Base-by-base conservation (phyloP, 2,797 vertebrate genomes). In the Chromobotia macracanthus region DNA sequence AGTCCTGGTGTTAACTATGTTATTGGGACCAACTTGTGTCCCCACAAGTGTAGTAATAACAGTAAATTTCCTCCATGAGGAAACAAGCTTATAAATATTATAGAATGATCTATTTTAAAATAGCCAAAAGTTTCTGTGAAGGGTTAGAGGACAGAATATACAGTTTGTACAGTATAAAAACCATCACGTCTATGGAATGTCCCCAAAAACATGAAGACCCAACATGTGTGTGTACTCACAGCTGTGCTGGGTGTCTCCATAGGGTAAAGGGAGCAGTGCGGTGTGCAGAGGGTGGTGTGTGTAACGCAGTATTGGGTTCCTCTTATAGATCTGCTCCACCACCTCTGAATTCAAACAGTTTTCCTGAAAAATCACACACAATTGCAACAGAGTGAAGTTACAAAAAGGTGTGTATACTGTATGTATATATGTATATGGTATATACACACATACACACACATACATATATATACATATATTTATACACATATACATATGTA, bases 221-320 rank as follows among this genome's bases (percentile, higher is more conserved):
- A 3, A 19, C 15, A 21, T 5, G 21, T 48, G 15, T 51, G 3
- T 46, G 9, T 41, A 87, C 95, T 94, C 85, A 99, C 97, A 11
- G 82, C 91, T 92, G 46, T 93, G 88, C 77, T 95, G 97, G 84
- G 97, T 94, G 90, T 98, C 97, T 9, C 97, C 98, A 2, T 99
- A 99, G 0, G 97, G 96, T 80, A 99, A 94, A 0, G 98, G 97
- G 86, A 99, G 90, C 28, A 99, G 91, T 0, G 98, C 96, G 0
- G 97, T 96, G 85, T 97, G 97, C 87, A 99, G 87, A 0, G 96
- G 95, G 81, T 99, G 97, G 72, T 95, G 94, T 44, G 96, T 99
- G 89, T 96, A 95, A 53, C 98, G 96, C 0, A 99, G 94, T 86
- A 99, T 98, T 41, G 98, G 98, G 89, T 99, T 99, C 87, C 98